Conservation (phyloP, 2,113 vertebrate species). For the Machaerirhynchus nigripectus region DNA sequence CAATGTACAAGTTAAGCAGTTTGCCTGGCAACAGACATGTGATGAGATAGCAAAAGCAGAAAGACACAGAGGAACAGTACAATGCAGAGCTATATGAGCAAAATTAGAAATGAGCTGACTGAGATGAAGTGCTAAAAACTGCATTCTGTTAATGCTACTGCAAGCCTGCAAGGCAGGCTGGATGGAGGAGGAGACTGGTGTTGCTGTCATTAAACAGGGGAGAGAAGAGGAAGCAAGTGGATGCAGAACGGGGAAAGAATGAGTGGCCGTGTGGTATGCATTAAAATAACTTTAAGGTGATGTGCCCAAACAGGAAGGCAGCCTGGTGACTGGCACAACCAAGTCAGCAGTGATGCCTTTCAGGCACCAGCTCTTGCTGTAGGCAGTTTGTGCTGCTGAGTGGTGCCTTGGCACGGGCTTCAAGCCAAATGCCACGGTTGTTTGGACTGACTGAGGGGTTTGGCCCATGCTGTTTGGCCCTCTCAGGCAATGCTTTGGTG, state of each 20-base stretch:
- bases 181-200: neutral
- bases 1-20: neutral
- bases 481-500: neutral
- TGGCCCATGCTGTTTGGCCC: fast-evolving
- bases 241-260: neutral
- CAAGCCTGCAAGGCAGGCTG: neutral
- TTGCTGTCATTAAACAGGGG: neutral
- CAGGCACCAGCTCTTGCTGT: neutral
- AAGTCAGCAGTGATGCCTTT: neutral
- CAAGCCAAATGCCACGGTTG: fast-evolving
- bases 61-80: neutral
- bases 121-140: neutral
- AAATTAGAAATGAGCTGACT: constrained; percentile 9
- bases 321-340: neutral
- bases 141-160: neutral
- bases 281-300: neutral
- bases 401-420: fast-evolving
- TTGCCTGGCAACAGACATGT: neutral
- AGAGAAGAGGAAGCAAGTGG: neutral
- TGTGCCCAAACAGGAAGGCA: neutral
- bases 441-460: neutral
- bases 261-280: neutral
- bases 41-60: neutral
- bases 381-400: fast-evolving
- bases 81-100: neutral